Evolutionary conservation across 1,140 invertebrate genomes (phyloP), one percentile per base, ranked within the genome.

Genomic region (Ylistrum balloti): DNA sequence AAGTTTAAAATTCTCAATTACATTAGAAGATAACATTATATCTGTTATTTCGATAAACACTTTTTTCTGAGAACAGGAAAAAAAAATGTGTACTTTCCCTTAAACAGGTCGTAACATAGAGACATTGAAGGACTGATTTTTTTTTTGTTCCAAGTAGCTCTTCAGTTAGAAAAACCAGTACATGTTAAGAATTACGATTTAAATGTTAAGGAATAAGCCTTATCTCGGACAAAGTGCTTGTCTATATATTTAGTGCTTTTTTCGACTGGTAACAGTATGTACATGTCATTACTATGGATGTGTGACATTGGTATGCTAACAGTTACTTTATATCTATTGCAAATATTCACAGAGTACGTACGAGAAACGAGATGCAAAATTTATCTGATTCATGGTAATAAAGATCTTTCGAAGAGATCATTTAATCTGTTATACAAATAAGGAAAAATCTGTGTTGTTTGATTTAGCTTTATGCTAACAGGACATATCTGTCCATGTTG

Each of bases 211-310:
- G 56, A 74, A 74, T 74, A 13, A 45, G 9, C 17, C n/a, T 74
- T 74, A 74, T 74, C 56, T 74, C 56, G 56, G 56, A 74, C 56
- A 74, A 74, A 74, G 56, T 74, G 56, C 56, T 28, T 74, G n/a
- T 74, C 22, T 74, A 74, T 74, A 74, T 74, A n/a, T 17, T 74
- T 17, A 1, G 17, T 45, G 17, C n/a, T 28, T 74, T 74, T 56
- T 56, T 74, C 28, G 5, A 74, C 56, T 28, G 22, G 5, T n/a
- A 28, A 2, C n/a, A 48, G 11, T 17, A 20, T 74, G 56, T 74
- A 28, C 56, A 74, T 74, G 56, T 74, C 17, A 74, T 28, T 28
- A 74, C 56, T n/a, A 74, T 28, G 56, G 56, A 74, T 9, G n/a
- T 9, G 3, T 28, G 56, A 17, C 22, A 28, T 74, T 74, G n/a